Percentiles rank a stretch among this genome's conserved stretches.
Evolutionary conservation across 2,113 vertebrate species (phyloP).

Genomic region (Lepus americanus): DNA sequence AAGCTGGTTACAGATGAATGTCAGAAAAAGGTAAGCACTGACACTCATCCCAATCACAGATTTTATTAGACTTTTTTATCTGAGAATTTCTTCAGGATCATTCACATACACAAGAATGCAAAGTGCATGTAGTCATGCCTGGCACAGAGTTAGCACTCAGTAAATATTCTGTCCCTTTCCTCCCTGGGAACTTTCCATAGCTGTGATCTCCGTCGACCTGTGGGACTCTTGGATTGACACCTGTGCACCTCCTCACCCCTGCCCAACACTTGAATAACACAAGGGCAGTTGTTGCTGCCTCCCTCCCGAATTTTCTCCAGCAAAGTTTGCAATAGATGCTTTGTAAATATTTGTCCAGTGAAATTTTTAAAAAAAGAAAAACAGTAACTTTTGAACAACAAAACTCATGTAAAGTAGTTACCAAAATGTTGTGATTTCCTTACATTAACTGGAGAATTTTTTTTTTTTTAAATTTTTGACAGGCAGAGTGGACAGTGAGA

Average conservation of each 20-base stretch:
- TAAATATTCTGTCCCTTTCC: background rate
- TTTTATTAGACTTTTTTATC: background rate
- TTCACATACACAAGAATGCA: conserved; percentile 8
- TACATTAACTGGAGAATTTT: background rate
- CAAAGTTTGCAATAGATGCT: too few species aligned
- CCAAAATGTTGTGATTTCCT: background rate
- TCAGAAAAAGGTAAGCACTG: conserved; percentile 90
- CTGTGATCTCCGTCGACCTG: too few species aligned
- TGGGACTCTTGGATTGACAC: too few species aligned
- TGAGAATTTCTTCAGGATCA: conserved; percentile 9
- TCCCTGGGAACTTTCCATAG: too few species aligned
- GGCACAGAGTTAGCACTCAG: background rate
- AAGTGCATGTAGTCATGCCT: background rate
- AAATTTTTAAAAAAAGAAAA: conserved; percentile 37
- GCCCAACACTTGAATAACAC: too few species aligned
- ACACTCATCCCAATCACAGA: background rate
- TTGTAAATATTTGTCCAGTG: too few species aligned
- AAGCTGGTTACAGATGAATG: conserved; percentile 96
- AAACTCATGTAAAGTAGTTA: background rate
- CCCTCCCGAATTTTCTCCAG: too few species aligned
- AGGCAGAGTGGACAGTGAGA: too few species aligned
- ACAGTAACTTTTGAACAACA: background rate
- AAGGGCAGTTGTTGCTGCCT: too few species aligned
- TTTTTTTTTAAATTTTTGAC: too few species aligned
- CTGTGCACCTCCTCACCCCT: too few species aligned